These are phyloP conservation scores for Schizopygopsis malacanthus DNA, from an alignment of 2,797 vertebrate genomes.

Conservation along the genomic window DNA sequence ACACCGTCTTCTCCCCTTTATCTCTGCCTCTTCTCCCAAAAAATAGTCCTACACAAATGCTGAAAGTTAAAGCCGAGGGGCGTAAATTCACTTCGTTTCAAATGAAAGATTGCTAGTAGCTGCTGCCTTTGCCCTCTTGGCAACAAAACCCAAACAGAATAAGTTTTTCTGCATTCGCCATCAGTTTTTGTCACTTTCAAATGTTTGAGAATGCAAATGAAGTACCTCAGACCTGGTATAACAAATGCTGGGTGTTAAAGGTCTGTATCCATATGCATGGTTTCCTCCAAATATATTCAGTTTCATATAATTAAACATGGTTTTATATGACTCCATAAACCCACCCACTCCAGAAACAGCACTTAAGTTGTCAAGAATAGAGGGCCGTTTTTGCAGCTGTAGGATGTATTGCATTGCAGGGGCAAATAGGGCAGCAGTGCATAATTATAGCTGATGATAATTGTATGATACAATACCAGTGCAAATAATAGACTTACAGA, in stretches of 20 bases:
- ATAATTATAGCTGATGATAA: conserved; percentile 39
- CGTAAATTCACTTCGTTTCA: conserved; percentile 30
- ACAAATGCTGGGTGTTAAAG: conserved; percentile 17
- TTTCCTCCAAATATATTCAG: conserved; percentile 21
- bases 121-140: neutral
- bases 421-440: conserved; percentile 21
- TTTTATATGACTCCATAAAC: conserved; percentile 19
- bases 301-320: conserved; percentile 18
- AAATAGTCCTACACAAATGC: conserved; percentile 34
- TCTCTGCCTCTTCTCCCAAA: conserved; percentile 1
- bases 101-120: conserved; percentile 27
- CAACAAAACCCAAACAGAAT: neutral
- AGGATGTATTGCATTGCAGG: conserved; percentile 27
- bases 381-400: too few species aligned
- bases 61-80: conserved; percentile 27
- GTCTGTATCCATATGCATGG: conserved; percentile 15
- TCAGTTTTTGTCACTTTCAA: neutral
- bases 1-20: neutral
- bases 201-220: neutral
- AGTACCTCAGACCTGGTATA: neutral
- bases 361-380: conserved; percentile 27
- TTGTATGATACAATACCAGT: conserved; percentile 27
- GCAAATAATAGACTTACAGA: conserved; percentile 25
- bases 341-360: neutral
- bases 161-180: neutral